Percentiles rank a stretch among this genome's conserved stretches.
Conservation (phyloP, 2,113 vertebrate species). For the Origma solitaria region DNA sequence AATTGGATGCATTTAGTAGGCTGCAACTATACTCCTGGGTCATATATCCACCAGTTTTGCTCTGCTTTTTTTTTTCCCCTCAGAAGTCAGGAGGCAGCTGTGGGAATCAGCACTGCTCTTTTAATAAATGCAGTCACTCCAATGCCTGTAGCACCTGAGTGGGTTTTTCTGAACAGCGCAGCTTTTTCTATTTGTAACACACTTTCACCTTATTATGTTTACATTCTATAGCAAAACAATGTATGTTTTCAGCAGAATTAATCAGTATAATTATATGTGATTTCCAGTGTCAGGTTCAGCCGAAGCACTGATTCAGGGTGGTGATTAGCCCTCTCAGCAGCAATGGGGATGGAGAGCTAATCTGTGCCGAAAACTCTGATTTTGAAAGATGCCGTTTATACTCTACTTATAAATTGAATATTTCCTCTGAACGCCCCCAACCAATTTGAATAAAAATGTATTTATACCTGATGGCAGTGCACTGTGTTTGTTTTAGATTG, state of each 20-base stretch:
- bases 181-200: neutral
- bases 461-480: neutral
- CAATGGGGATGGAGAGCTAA: conserved; percentile 1
- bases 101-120: neutral
- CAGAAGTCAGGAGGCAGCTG: neutral
- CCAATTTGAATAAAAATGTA: neutral
- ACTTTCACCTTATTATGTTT: conserved; percentile 37
- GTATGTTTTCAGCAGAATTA: conserved; percentile 53
- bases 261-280: conserved; percentile 51
- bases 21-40: neutral
- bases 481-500: neutral
- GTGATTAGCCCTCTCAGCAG: conserved; percentile 38
- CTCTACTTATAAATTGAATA: neutral
- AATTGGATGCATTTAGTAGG: neutral
- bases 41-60: neutral
- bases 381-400: neutral
- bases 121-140: neutral
- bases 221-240: conserved; percentile 44
- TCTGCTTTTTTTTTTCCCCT: neutral
- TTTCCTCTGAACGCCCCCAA: neutral
- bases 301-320: neutral
- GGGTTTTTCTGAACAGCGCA: neutral
- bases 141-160: neutral
- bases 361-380: neutral
- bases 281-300: conserved; percentile 25